Conservation (phyloP, 2,113 vertebrate species). For the Piaya cayana region DNA sequence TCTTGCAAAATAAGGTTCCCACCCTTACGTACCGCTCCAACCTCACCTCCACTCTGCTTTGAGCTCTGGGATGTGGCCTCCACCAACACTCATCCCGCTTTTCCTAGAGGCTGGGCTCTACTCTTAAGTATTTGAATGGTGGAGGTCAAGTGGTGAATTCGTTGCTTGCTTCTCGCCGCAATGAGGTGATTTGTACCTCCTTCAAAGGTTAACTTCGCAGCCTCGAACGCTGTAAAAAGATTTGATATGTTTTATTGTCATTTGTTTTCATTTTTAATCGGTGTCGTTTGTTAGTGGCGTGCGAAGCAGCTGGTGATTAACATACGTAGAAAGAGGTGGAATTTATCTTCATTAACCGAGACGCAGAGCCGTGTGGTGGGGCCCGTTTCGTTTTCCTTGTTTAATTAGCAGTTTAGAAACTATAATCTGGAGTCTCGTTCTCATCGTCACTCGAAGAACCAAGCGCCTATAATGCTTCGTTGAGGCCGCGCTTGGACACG, state of each 20-base stretch:
- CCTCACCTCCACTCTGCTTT: neutral
- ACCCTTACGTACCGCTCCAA: neutral
- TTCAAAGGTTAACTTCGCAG: neutral
- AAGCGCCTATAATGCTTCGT: neutral
- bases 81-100: neutral
- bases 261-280: conserved; percentile 27
- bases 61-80: neutral
- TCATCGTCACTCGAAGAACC: neutral
- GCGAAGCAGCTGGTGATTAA: conserved; percentile 30
- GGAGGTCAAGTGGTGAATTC: neutral
- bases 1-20: neutral
- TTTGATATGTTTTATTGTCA: neutral
- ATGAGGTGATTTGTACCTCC: neutral
- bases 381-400: neutral
- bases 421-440: neutral
- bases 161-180: neutral
- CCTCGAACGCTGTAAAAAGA: neutral
- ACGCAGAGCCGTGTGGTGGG: neutral
- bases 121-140: neutral
- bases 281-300: neutral
- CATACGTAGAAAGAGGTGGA: neutral
- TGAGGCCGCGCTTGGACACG: neutral
- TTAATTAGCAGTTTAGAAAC: neutral
- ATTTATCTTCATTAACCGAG: conserved; percentile 40
- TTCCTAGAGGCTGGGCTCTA: neutral